Evolutionary conservation across 2,797 vertebrate species (phyloP).

Genomic region (Acanthurus tractus): DNA sequence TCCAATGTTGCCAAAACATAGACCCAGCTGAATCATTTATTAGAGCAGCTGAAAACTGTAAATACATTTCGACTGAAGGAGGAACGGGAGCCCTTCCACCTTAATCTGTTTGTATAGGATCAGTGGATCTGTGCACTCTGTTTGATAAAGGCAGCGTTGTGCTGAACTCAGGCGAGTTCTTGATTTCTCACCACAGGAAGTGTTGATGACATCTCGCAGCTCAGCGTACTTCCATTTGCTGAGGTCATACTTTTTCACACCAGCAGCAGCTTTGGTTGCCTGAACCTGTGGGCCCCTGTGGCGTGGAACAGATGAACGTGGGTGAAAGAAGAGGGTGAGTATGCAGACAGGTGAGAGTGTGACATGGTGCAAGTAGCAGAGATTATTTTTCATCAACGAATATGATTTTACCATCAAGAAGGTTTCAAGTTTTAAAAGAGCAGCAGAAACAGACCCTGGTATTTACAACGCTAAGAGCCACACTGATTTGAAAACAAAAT

Average conservation of each 20-base stretch:
- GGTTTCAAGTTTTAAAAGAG: background rate
- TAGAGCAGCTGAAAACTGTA: slow-evolving; percentile 16
- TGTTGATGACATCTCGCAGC: slow-evolving; percentile 98
- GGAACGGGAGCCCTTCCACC: background rate
- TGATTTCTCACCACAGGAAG: slow-evolving; percentile 93
- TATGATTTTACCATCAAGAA: slow-evolving; percentile 28
- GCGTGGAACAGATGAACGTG: slow-evolving; percentile 43
- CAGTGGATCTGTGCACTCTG: background rate
- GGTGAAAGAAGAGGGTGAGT: slow-evolving; percentile 8
- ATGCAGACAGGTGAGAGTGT: slow-evolving; percentile 15
- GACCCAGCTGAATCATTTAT: slow-evolving; percentile 48
- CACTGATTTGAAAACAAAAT: background rate
- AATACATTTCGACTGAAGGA: slow-evolving; percentile 26
- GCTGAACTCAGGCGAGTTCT: slow-evolving; percentile 25
- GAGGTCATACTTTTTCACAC: slow-evolving; percentile 95
- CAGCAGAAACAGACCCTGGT: background rate
- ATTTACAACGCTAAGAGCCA: background rate
- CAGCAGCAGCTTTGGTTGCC: slow-evolving; percentile 94
- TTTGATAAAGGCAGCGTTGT: background rate
- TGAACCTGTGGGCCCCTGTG: slow-evolving; percentile 93
- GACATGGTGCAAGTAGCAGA: slow-evolving; percentile 6
- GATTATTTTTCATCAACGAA: slow-evolving; percentile 12
- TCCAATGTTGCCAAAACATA: slow-evolving; percentile 40
- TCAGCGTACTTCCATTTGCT: slow-evolving; percentile 99
- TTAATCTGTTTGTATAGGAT: slow-evolving; percentile 12